These are phyloP conservation scores for Sisor rabdophorus DNA, from an alignment of 2,113 vertebrate genomes.

Conservation along the genomic window DNA sequence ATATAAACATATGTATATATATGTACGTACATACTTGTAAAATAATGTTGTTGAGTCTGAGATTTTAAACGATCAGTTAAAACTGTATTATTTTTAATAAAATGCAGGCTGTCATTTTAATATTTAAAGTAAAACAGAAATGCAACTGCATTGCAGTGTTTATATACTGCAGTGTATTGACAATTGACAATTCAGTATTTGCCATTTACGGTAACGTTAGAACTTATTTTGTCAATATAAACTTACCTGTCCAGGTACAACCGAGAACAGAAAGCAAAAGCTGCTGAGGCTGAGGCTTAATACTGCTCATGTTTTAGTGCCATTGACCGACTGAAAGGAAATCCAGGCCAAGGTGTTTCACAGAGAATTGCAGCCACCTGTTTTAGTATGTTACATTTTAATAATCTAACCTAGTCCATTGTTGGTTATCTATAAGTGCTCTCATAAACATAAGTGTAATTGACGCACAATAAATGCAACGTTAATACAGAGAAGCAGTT, in stretches of 20 bases:
- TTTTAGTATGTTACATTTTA: conserved; percentile 44
- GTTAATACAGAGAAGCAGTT: conserved; percentile 53
- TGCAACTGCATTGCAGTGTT: neutral
- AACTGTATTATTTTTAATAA: no score
- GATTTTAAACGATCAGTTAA: no score
- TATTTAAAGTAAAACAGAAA: neutral
- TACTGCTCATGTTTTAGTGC: neutral
- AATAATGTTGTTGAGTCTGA: no score
- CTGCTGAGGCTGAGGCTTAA: conserved; percentile 61
- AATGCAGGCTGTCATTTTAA: neutral
- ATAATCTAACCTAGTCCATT: conserved; percentile 51
- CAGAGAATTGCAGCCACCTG: neutral
- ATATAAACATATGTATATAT: no score
- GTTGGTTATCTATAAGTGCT: conserved; percentile 46
- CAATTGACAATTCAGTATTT: no score
- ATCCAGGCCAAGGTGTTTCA: conserved; percentile 26
- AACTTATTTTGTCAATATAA: neutral
- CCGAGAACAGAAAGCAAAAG: conserved; percentile 76
- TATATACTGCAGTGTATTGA: neutral
- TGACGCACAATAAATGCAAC: conserved; percentile 57
- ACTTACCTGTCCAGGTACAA: conserved; percentile 68
- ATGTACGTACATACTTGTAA: no score
- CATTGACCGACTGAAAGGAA: conserved; percentile 54
- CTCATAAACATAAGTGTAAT: conserved; percentile 47
- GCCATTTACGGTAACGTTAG: no score